Evolutionary conservation across 2,797 vertebrate genomes (phyloP), one percentile per base, ranked within the genome.

Genomic region (Tauraco hartlaubi): DNA sequence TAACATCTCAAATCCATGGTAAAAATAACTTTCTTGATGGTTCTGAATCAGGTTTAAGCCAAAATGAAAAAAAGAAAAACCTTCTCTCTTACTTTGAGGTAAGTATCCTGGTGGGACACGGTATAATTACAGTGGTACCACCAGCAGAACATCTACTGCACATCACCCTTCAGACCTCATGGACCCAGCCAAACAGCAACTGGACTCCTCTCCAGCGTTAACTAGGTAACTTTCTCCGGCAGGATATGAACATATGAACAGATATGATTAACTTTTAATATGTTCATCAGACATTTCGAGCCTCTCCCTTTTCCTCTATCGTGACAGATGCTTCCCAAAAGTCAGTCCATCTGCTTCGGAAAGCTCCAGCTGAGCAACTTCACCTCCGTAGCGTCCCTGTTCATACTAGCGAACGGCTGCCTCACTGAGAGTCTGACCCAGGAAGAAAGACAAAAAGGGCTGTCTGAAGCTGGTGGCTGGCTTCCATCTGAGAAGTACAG

Each of bases 401-500:
- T 66, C 73, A 84, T 43, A 61, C 0, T 2, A 77, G 59, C 5
- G 23, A 89, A 82, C 1, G 39, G 74, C 25, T 2, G 21, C 67
- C 66, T 66, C 77, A 58, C 8, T 62, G 90, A 92, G 29, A 51
- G 56, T 23, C 44, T 84, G 85, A 95, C 80, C 88, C 85, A 79
- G 88, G 94, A 86, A 92, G 71, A 51, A 48, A 80, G 82, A 96
- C 76, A 90, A 93, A 92, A 79, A 77, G 49, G 49, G 48, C 74
- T 80, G 94, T 79, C 88, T 95, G 80, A 86, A 86, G 80, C 77
- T 64, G 59, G 56, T 79, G 76, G 83, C 83, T 95, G 96, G 93
- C 92, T 94, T 74, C 90, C 64, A 64, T 87, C 94, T 2, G 85
- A 94, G 71, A 23, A 94, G 72, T 63, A 94, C 91, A 95, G 96